phyloP scores from a whole-genome alignment of 2,113 vertebrate species.

The Sylvicapra grimmia region DNA sequence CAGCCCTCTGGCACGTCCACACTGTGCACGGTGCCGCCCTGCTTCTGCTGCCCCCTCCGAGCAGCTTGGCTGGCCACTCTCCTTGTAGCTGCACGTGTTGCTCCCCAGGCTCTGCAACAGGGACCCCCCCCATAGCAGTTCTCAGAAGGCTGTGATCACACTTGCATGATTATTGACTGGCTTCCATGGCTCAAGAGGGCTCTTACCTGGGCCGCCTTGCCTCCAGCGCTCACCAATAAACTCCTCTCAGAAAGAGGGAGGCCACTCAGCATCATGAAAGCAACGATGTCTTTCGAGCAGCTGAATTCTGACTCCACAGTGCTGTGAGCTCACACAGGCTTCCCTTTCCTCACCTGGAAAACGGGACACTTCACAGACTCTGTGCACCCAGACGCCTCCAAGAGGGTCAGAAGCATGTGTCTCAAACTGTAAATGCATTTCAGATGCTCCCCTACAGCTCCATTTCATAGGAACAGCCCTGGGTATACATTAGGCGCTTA shows the following conservation, averaged over 20 bases:
- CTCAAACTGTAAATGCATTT: neutral
- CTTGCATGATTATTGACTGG: neutral
- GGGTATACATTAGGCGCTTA: neutral
- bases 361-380: no score
- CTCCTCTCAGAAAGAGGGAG: neutral
- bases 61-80: fast-evolving
- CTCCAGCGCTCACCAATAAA: neutral
- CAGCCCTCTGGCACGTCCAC: fast-evolving
- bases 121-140: neutral
- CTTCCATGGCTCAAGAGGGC: neutral
- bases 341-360: neutral
- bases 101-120: neutral
- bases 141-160: fast-evolving
- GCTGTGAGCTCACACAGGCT: neutral
- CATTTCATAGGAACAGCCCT: neutral
- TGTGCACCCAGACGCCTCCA: neutral
- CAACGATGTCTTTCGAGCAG: fast-evolving
- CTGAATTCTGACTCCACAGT: neutral
- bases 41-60: neutral
- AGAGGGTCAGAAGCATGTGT: neutral
- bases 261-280: neutral
- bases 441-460: neutral
- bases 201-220: neutral
- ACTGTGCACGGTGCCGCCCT: fast-evolving
- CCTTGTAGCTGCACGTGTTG: neutral